Evolutionary conservation across 2,113 vertebrate species (phyloP).

Genomic region (Haemorhous mexicanus): DNA sequence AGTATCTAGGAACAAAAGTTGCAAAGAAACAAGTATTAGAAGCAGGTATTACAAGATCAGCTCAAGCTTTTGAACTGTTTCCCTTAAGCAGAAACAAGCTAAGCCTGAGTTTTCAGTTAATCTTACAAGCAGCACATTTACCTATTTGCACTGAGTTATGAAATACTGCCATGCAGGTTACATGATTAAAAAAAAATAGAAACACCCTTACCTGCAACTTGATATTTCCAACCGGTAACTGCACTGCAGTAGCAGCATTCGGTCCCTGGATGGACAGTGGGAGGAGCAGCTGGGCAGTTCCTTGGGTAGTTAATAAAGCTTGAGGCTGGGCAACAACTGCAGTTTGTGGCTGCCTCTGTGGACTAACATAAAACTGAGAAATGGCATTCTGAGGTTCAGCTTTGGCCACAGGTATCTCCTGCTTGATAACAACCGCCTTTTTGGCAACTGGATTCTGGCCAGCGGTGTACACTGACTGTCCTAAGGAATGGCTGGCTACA

Average conservation of each 20-base stretch:
- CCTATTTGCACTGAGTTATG: background rate
- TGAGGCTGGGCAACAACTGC: conserved; percentile 78
- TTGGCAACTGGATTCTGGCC: conserved; percentile 73
- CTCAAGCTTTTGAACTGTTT: background rate
- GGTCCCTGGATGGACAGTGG: conserved; percentile 83
- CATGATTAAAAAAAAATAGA: background rate
- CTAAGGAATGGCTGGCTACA: conserved; percentile 29
- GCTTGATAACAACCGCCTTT: conserved; percentile 78
- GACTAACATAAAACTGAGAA: conserved; percentile 84
- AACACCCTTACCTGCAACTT: conserved; percentile 79
- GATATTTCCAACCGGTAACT: conserved; percentile 78
- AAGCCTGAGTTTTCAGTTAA: background rate
- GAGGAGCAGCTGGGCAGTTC: conserved; percentile 80
- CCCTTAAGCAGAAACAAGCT: background rate
- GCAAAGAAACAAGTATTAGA: background rate
- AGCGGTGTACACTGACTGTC: conserved; percentile 32
- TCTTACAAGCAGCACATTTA: background rate
- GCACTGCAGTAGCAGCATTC: conserved; percentile 70
- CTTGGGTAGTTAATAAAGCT: conserved; percentile 79
- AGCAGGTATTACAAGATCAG: background rate
- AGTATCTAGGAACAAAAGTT: background rate
- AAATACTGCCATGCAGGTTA: background rate
- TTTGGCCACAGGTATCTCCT: conserved; percentile 73
- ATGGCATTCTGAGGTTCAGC: conserved; percentile 68
- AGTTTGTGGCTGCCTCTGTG: conserved; percentile 77